These are phyloP conservation scores for Anastrepha obliqua DNA, from an alignment of 1,140 invertebrate species.

Conservation along the genomic window DNA sequence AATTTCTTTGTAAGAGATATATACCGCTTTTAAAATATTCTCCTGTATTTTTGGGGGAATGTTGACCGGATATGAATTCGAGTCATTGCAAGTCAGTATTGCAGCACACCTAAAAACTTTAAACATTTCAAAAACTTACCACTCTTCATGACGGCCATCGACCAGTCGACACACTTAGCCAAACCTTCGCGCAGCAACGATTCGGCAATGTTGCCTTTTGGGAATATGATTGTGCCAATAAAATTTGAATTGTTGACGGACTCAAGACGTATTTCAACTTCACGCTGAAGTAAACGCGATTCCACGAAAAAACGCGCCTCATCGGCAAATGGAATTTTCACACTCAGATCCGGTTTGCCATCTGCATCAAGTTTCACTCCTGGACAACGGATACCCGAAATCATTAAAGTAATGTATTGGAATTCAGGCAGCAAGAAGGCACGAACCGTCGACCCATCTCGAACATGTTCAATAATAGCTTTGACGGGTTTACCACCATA, in stretches of 20 bases:
- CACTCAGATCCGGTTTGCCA: conserved; percentile 79
- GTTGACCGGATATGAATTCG: no score
- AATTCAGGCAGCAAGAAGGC: conserved; percentile 89
- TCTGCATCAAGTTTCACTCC: conserved; percentile 83
- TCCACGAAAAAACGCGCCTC: conserved; percentile 91
- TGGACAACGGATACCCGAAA: conserved; percentile 93
- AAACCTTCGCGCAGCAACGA: conserved; percentile 92
- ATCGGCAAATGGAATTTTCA: conserved; percentile 75
- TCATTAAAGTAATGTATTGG: conserved; percentile 91
- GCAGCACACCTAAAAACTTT: not conserved
- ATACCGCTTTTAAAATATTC: no score
- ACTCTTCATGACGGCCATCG: conserved; percentile 89
- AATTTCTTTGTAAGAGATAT: no score
- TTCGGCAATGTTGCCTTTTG: conserved; percentile 96
- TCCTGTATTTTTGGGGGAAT: no score
- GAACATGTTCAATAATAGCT: conserved; percentile 95
- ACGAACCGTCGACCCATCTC: conserved; percentile 96
- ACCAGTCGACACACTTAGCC: conserved; percentile 98
- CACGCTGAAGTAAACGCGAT: conserved; percentile 90
- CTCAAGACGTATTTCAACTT: conserved; percentile 94
- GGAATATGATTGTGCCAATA: conserved; percentile 95
- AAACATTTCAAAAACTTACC: conserved; percentile 72
- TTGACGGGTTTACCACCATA: conserved; percentile 85
- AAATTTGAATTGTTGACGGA: conserved; percentile 94
- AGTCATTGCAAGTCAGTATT: no score